Conservation (phyloP, 2,888 invertebrate genomes). For the Alsophila aescularia region DNA sequence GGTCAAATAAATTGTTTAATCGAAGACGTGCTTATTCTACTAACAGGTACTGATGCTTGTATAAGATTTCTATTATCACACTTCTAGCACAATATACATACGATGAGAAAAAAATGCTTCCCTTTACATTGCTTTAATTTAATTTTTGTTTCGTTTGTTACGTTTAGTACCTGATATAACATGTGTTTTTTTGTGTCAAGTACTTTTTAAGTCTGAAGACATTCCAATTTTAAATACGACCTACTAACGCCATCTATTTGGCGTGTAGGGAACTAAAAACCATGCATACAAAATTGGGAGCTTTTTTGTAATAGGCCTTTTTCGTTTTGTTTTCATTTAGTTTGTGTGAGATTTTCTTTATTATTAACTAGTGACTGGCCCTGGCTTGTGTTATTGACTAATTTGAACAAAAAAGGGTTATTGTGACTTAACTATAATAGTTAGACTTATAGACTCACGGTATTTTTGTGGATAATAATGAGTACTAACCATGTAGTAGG, state of each 20-base stretch:
- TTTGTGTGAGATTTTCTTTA: background rate
- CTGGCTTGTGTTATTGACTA: no score
- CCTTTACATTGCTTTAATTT: background rate
- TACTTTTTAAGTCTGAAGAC: no score
- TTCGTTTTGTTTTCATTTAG: background rate
- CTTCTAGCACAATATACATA: background rate
- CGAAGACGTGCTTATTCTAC: conserved; percentile 5
- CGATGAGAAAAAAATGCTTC: background rate
- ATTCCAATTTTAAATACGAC: background rate
- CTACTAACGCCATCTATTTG: conserved; percentile 33
- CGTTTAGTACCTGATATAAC: no score
- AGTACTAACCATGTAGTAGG: no score
- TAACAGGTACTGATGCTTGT: conserved; percentile 12
- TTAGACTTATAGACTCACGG: no score
- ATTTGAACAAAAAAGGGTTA: no score
- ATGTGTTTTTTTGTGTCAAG: no score
- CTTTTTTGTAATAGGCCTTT: background rate
- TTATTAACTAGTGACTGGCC: background rate
- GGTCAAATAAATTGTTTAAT: conserved; percentile 32
- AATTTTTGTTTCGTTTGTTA: background rate
- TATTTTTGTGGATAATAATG: no score
- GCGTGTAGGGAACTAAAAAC: conserved; percentile 6
- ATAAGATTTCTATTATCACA: conserved; percentile 1
- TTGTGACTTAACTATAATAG: no score
- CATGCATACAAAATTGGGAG: background rate